Evolutionary conservation across 37 sponge, comb jelly and placozoan species (phyloP), one percentile per base, ranked within the genome.

Genomic region (Beroe forskalii): DNA sequence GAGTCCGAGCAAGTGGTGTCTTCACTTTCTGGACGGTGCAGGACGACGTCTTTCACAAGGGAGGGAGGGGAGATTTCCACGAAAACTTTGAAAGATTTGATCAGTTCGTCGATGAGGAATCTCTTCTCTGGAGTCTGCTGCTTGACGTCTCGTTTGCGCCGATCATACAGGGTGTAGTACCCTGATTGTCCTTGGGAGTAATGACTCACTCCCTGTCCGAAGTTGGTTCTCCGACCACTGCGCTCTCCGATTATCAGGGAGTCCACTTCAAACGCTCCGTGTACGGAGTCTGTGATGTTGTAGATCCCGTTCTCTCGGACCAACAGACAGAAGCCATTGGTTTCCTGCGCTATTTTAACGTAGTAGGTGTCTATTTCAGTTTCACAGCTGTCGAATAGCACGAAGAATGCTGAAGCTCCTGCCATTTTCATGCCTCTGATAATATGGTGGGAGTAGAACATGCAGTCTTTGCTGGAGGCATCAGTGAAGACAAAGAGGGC

Each of bases 221-320:
- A n/a, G 30, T 1, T 44, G 25, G 25, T 14, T 1, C 48, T 25
- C 3, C 42, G 8, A 24, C n/a, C 14, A 2, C 40, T 20, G 24
- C 6, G 9, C 4, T 80, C 55, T 3, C 86, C 86, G 12, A 41
- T 24, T 6, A 80, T 38, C 4, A 80, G 55, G 9, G 86, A 80
- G 4, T 38, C 40, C 24, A 20, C 42, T 30, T 43, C 86, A 23
- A 80, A 80, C 0, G 86, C 44, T 1, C 86, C 86, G 30, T 80
- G n/a, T 3, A 80, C 86, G 48, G 86, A 42, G 55, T 80, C 86
- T 17, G 86, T 80, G 43, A 80, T 80, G 55, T 80, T 80, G n/a
- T 44, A 80, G n/a, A 80, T 48, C 23, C 24, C 55, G 25, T 41
- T 80, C 1, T 80, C 55, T 41, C 30, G 23, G 44, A 80, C 20